Evolutionary conservation across 2,113 vertebrate species (phyloP), one percentile per base, ranked within the genome.

Genomic region (Sander lucioperca): DNA sequence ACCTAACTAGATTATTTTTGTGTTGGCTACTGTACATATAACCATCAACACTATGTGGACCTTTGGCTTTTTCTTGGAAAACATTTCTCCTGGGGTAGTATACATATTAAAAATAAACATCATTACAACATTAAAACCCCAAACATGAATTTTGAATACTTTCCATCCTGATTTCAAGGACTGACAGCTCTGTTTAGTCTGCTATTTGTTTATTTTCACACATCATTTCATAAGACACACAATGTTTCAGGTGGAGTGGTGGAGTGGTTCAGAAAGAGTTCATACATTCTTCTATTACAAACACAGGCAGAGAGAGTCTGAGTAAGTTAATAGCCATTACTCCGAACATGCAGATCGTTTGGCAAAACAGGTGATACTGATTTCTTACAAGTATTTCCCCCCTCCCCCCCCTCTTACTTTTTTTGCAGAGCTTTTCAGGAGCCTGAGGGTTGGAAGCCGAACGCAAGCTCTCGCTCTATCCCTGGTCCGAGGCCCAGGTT

Each of bases 291-390:
- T 91, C 70, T 80, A 89, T 91, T 75, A 58, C 93, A 93, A 95
- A 94, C 91, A 89, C 79, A 86, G 91, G 84, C 80, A 68, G 89
- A 93, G 91, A 92, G 89, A 95, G 94, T 95, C 92, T 88, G 93
- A 96, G 95, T 93, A 84, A 80, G 90, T 89, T 93, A 95, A 95
- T 94, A 93, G 91, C 85, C 93, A 94, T 96, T 96, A 95, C 93
- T 95, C 92, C 79, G 94, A 96, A 95, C 95, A 95, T 94, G 90
- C 92, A 54, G 94, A 93, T 93, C 87, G 68, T 94, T 95, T 95
- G 95, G 94, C 95, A 95, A 95, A 96, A 96, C 96, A 97, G 97
- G 96, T 97, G 97, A 99, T 95, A 95, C 81, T 96, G 95, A 97
- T 98, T 98, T 96, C 88, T 94, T 93, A 91, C 96, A 93, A 93